These are phyloP conservation scores for Hydrozoanthus gracilis DNA, from an alignment of 92 coral and sea anemone genomes.

Conservation along the genomic window DNA sequence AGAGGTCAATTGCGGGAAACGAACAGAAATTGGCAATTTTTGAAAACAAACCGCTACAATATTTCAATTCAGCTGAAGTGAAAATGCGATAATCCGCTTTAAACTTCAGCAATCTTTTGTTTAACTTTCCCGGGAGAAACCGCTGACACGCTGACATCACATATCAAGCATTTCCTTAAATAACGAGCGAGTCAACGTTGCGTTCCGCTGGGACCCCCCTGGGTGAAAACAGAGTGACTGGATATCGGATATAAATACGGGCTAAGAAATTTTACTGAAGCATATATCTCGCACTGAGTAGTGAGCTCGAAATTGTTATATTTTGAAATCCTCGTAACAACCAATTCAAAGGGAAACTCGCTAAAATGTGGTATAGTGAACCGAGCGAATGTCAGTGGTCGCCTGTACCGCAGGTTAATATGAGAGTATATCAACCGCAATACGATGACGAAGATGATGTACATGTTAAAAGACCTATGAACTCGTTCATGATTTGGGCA, in stretches of 20 bases:
- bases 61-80: background rate
- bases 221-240: conserved; percentile 53
- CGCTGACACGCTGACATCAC: conserved; percentile 2
- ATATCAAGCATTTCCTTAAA: conserved; percentile 3
- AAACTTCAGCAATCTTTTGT: background rate
- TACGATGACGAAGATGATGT: conserved; percentile 89
- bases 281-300: background rate
- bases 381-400: conserved; percentile 21
- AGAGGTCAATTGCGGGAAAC: background rate
- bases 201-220: conserved; percentile 78
- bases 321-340: background rate
- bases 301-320: background rate
- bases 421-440: conserved; percentile 56
- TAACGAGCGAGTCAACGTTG: background rate
- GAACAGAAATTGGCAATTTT: background rate
- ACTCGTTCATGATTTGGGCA: conserved; percentile 99
- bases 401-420: conserved; percentile 20
- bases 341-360: background rate
- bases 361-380: conserved; percentile 26
- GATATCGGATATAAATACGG: conserved; percentile 50
- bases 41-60: background rate
- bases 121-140: background rate
- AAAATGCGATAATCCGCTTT: background rate
- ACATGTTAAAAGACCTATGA: conserved; percentile 98
- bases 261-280: conserved; percentile 13